phyloP scores from a whole-genome alignment of 1,140 invertebrate species.

The Chironomus tepperi region DNA sequence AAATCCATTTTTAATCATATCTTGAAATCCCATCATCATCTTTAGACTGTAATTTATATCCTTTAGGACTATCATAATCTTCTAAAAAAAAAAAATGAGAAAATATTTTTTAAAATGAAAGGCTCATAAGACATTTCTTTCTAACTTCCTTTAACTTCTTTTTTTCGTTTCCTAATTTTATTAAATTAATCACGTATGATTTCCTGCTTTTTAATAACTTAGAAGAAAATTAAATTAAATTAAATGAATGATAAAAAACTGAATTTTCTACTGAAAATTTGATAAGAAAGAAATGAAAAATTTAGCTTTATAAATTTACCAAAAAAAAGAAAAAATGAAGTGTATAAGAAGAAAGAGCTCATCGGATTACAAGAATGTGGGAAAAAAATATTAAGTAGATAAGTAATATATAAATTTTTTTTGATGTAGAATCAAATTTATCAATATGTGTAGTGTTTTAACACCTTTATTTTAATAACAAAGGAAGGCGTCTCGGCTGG shows the following conservation, averaged over 20 bases:
- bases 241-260: no score
- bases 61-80: neutral
- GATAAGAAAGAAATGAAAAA: conserved; percentile 4
- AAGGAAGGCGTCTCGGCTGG: no score
- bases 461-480: neutral
- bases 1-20: conserved; percentile 9
- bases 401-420: neutral
- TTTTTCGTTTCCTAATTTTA: neutral
- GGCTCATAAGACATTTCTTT: neutral
- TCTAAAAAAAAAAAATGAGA: neutral
- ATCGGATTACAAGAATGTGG: conserved; percentile 10
- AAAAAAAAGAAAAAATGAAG: conserved; percentile 1
- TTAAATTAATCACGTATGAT: no score
- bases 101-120: conserved; percentile 2
- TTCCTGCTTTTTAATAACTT: no score
- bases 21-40: neutral
- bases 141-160: neutral
- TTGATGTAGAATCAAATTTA: conserved; percentile 12
- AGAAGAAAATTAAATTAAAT: neutral
- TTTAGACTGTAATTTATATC: neutral
- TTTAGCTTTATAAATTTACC: conserved; percentile 22
- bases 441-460: conserved; percentile 7
- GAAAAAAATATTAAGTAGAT: neutral
- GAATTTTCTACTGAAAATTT: conserved; percentile 18
- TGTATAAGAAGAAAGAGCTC: neutral